Evolutionary conservation across 2,888 invertebrate genomes (phyloP).

Genomic region (Drosophila diplacantha): DNA sequence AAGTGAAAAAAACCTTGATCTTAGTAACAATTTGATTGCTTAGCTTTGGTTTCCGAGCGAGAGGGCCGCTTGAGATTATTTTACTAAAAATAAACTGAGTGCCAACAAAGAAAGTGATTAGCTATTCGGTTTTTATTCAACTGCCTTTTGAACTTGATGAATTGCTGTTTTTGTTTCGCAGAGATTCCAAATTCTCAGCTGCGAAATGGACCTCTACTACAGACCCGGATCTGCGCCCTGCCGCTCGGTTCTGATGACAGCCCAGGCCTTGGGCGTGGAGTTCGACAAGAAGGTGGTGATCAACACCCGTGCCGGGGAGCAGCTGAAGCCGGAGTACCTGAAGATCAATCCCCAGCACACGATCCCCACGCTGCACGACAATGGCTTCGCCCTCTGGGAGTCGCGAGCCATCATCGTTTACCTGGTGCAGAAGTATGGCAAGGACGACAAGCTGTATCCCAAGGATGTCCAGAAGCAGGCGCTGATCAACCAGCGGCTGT

Average conservation of each 20-base stretch:
- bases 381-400: slow-evolving; percentile 88
- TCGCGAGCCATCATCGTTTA: slow-evolving; percentile 90
- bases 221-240: slow-evolving; percentile 83
- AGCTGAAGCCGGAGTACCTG: slow-evolving; percentile 83
- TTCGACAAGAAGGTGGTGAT: slow-evolving; percentile 81
- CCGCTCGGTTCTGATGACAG: slow-evolving; percentile 82
- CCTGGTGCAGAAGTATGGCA: slow-evolving; percentile 87
- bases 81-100: slow-evolving; percentile 1
- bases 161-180: slow-evolving; percentile 5
- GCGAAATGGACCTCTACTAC: slow-evolving; percentile 81
- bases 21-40: background rate
- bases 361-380: slow-evolving; percentile 89
- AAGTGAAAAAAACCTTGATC: background rate
- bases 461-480: slow-evolving; percentile 86
- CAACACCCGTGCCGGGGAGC: slow-evolving; percentile 81
- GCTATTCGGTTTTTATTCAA: slow-evolving; percentile 11
- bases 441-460: slow-evolving; percentile 85
- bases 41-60: background rate
- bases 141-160: slow-evolving; percentile 21
- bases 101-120: slow-evolving; percentile 52
- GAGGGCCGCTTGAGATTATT: background rate
- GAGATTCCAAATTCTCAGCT: slow-evolving; percentile 3
- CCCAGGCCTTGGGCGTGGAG: slow-evolving; percentile 82
- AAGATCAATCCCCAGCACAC: slow-evolving; percentile 90
- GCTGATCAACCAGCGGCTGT: slow-evolving; percentile 86